Conservation (phyloP, 92 coral and sea anemone genomes). For the Zoanthus sansibaricus region DNA sequence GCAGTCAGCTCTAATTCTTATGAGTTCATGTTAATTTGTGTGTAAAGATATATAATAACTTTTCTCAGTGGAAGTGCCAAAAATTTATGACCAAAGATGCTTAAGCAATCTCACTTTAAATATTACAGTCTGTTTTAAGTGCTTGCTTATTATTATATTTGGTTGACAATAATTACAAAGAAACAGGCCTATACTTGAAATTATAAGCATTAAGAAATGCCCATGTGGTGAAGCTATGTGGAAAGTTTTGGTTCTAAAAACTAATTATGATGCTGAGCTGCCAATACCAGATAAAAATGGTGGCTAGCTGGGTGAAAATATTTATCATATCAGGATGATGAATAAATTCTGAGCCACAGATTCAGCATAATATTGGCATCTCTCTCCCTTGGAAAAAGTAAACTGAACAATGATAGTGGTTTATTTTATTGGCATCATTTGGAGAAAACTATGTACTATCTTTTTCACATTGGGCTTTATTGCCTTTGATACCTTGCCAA, state of each 20-base stretch:
- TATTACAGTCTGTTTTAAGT: background rate
- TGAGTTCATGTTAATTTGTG: background rate
- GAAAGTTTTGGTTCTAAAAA: background rate
- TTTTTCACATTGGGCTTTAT: background rate
- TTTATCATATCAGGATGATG: background rate
- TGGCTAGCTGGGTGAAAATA: background rate
- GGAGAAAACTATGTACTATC: background rate
- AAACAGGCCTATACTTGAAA: conserved; percentile 3
- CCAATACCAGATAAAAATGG: background rate
- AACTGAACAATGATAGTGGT: background rate
- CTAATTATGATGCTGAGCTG: background rate
- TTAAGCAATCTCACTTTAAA: background rate
- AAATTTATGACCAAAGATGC: conserved; percentile 2
- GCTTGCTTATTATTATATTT: background rate
- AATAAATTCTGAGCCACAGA: conserved; percentile 3
- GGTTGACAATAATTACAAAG: background rate
- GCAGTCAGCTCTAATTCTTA: background rate
- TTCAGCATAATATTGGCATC: conserved; percentile 2
- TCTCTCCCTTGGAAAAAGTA: background rate
- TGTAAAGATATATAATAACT: background rate
- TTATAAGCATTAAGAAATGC: conserved; percentile 1
- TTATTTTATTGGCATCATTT: background rate
- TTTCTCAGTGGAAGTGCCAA: background rate
- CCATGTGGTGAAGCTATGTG: conserved; percentile 5
- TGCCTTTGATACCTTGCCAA: background rate